Evolutionary conservation across 2,888 invertebrate genomes (phyloP), one percentile per base, ranked within the genome.

Genomic region (Entomobrya proxima): DNA sequence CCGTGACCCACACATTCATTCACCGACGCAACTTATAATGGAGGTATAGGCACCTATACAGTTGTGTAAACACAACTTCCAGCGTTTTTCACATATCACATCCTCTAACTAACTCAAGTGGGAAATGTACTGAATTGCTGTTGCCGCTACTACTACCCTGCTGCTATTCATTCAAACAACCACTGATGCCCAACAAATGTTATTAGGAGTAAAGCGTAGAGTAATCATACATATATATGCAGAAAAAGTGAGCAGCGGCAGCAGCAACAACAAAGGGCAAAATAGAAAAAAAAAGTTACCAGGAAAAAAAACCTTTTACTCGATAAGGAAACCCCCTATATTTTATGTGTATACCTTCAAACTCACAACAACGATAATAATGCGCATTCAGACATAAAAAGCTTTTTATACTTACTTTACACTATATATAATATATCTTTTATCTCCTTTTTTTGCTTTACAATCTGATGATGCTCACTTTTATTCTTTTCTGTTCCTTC

Each of bases 1-100:
- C 78, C 75, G 75, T 79, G 85, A 85, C 85, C 79, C 85, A 79
- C 74, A 69, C 77, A 58, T 64, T 50, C 40, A 76, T 37, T 74
- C 21, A 13, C 52, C 30, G 37, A 55, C 9, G 4, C 11, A 9
- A n/a, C 13, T 7, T 15, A 13, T 47, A 67, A 67, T 24, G 13
- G 44, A 35, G 35, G 2, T 2, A n/a, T 64, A 9, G 37, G 18
- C 15, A 69, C 5, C 61, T 37, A 15, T 44, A 9, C n/a, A 55
- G 24, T 30, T 58, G 58, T 67, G 67, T 67, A 67, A 47, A 75
- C 52, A 52, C 24, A 52, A 37, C 52, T 75, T 75, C 24, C 32
- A 32, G 21, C 35, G 35, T 75, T n/a, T 55, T 55, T 72, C 81
- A 69, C 69, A 82, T 52, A 72, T 80, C 55, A 80, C 80, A 80